Evolutionary conservation across 2,113 vertebrate genomes (phyloP), one percentile per base, ranked within the genome.

Genomic region (Pygoscelis antarcticus): DNA sequence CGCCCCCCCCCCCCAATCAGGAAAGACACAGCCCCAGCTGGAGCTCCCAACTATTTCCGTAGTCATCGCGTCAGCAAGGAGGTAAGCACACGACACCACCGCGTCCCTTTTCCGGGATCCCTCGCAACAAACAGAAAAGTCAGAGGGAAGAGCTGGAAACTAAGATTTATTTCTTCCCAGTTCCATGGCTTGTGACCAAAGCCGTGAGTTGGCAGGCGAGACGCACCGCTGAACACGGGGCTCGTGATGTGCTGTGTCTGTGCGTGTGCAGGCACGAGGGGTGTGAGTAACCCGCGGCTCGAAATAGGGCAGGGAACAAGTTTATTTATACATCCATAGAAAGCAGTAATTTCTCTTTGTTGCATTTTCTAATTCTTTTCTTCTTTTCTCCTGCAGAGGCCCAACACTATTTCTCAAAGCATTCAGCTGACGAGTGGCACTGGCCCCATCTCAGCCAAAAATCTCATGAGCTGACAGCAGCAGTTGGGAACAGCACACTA

Each of bases 221-320:
- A 44, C 18, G 3, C 10, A 2, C 55, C 34, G 61, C 88, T 22
- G 11, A 51, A 52, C 71, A 32, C 2, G 0, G 61, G 46, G 57
- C 80, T 46, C 1, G 5, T 47, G 76, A 66, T 1, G 1, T 4
- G 49, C 83, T 27, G 42, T 10, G 3, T 8, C 72, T 3, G 12
- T 7, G 30, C 3, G 2, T 27, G 44, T 2, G 1, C 36, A 46
- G 80, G 90, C 69, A n/a, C 0, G 0, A 10, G 44, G 69, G 15
- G 4, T 16, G 21, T 0, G 7, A 30, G 26, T 5, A 9, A 26
- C 47, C 27, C 29, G 1, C 3, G 49, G 54, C 78, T 78, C 30
- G 4, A 46, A 87, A 36, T 13, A 87, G 64, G 27, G 27, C 62
- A 87, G 58, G 49, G 83, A 84, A 69, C 54, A 88, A 18, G 49